Conservation (phyloP, 2,888 invertebrate genomes). For the Trachelus tabidus region DNA sequence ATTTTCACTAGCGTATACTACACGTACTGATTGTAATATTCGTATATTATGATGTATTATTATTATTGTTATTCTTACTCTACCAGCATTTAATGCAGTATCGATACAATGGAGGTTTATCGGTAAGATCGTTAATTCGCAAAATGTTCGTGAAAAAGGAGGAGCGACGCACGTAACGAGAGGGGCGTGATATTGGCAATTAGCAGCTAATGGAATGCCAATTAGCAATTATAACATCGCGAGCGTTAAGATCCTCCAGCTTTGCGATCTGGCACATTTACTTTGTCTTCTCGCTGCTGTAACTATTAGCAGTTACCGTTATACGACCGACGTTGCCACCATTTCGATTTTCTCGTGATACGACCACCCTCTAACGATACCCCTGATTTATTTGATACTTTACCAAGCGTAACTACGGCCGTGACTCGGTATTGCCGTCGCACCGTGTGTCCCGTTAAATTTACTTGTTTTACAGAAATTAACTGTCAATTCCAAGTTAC, state of each 20-base stretch:
- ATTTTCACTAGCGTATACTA: background rate
- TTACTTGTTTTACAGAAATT: background rate
- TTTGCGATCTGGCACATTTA: background rate
- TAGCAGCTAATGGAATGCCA: background rate
- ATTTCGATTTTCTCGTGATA: background rate
- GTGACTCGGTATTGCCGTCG: background rate
- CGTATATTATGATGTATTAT: background rate
- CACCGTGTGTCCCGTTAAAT: background rate
- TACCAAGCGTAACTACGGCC: constrained; percentile 20
- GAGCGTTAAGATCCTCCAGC: background rate
- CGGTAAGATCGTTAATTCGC: background rate
- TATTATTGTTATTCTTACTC: background rate
- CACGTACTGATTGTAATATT: background rate
- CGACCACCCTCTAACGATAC: constrained; percentile 18
- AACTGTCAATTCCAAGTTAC: background rate
- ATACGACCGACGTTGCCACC: background rate
- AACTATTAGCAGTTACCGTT: constrained; percentile 1
- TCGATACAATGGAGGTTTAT: background rate
- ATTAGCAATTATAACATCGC: background rate
- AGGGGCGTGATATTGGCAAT: background rate
- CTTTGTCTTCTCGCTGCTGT: background rate
- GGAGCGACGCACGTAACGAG: background rate
- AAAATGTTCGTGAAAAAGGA: background rate
- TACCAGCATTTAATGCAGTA: background rate
- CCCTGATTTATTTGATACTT: constrained; percentile 32